Conservation (phyloP, 2,888 invertebrate species). For the Tuta absoluta region DNA sequence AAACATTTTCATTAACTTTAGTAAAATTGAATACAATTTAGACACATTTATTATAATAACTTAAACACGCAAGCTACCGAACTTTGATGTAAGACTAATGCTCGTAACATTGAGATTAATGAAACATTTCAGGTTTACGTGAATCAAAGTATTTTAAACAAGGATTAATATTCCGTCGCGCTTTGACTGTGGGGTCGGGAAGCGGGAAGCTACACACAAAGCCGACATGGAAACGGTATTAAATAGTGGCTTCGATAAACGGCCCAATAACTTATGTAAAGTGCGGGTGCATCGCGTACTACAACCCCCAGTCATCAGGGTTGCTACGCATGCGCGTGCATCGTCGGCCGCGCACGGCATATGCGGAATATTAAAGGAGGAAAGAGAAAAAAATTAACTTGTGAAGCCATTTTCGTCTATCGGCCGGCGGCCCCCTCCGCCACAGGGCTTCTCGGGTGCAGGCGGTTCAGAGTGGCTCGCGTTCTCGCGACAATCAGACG, state of each 20-base stretch:
- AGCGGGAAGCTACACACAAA: conserved; percentile 68
- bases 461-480: conserved; percentile 66
- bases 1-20: not conserved
- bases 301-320: conserved; percentile 68
- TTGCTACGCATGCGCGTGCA: conserved; percentile 78
- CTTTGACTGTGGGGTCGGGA: conserved; percentile 53
- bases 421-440: conserved; percentile 73
- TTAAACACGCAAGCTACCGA: conserved; percentile 30
- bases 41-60: conserved; percentile 6
- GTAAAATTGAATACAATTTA: not conserved
- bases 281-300: conserved; percentile 78
- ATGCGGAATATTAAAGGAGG: conserved; percentile 82
- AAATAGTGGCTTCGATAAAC: conserved; percentile 77
- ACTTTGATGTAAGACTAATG: conserved; percentile 37
- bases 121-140: conserved; percentile 50
- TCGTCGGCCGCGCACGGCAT: conserved; percentile 74
- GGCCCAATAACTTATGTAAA: conserved; percentile 80
- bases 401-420: conserved; percentile 82
- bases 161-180: conserved; percentile 67
- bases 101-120: conserved; percentile 63
- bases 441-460: conserved; percentile 61
- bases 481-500: conserved; percentile 63
- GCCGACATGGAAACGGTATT: conserved; percentile 76
- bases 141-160: conserved; percentile 60
- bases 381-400: conserved; percentile 82